Base-by-base conservation (phyloP, 2,113 vertebrate species). In the Pterocles orientalis region DNA sequence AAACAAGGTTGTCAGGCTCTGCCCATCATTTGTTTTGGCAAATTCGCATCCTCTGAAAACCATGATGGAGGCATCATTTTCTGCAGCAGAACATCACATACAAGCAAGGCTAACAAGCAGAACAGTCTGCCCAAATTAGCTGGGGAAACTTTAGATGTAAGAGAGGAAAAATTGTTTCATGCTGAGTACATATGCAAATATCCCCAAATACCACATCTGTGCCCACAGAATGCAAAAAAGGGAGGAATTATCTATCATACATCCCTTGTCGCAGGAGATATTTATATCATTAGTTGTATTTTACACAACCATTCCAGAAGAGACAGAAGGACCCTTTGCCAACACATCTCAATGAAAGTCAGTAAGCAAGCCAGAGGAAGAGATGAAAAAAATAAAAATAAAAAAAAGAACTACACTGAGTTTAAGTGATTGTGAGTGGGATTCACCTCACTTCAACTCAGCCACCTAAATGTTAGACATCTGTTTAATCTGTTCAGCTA, bases 11-110 rank as follows among this genome's bases (percentile, higher is more conserved):
- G 12, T 73, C 96, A 91, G 79, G 81, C 83, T 85, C 69, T 96
- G 70, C 51, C 53, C 36, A 14, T 68, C 65, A 28, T 84, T 92
- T 91, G 54, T 92, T 90, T 86, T 94, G 82, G 88, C 80, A 90
- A 85, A 79, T 82, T 36, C 50, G 64, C 41, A 31, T 45, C 65
- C 62, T 69, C 81, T 64, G 39, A 58, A 79, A 86, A 87, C 47
- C 28, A 25, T 0, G 14, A 58, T 5, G 36, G 85, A 88, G 48
- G 56, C 58, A 75, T 47, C 56, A 3, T 34, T 85, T 94, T 86
- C 73, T 24, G 5, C 69, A 33, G 88, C 64, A 72, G 86, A 88
- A 71, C 13, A 15, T 65, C 80, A 24, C 0, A 1, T 69, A 53
- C 0, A 0, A 89, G 77, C 2, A 2, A 68, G 45, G 68, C 82